Evolutionary conservation across 2,113 vertebrate genomes (phyloP), one percentile per base, ranked within the genome.

Genomic region (Ovis canadensis): DNA sequence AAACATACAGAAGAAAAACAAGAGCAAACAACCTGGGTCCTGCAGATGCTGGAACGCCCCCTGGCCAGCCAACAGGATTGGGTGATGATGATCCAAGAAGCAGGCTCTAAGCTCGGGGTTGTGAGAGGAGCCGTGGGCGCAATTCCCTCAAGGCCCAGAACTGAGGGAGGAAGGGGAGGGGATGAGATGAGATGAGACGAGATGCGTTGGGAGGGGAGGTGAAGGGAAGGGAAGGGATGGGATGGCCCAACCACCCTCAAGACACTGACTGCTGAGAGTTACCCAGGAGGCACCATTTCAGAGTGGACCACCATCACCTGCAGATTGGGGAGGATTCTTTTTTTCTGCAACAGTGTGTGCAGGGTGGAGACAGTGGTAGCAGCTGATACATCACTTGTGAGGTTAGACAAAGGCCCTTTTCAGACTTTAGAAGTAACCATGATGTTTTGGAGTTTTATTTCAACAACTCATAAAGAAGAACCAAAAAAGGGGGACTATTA

Each of bases 71-170:
- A 48, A 15, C 14, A 36, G 45, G 29, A 50, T 21, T 3, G 1
- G 40, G 8, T 21, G 1, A n/a, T 27, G 12, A 19, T 60, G 62
- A 59, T 31, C 21, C 36, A 43, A 23, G 50, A 50, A 15, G 4
- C 21, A 17, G 74, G 54, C 31, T 4, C 10, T 36, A 23, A 64
- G n/a, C 21, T 0, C 7, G 9, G 4, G 7, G 12, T 4, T 57
- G 6, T 36, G 48, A 64, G 43, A 45, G 40, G 36, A 57, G 5
- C 3, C 1, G 12, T 4, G 36, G 29, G 15, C 3, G 29, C 2
- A n/a, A 6, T 21, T 67, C 33, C 6, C 19, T 29, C 27, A 31
- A 36, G 29, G 16, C 43, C 43, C 31, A 62, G 67, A 82, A 50
- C 21, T 19, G 54, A 31, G 21, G 21, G 31, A 29, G 27, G 36